Evolutionary conservation across 2,888 invertebrate species (phyloP).

Genomic region (Tricholauxania praeusta): DNA sequence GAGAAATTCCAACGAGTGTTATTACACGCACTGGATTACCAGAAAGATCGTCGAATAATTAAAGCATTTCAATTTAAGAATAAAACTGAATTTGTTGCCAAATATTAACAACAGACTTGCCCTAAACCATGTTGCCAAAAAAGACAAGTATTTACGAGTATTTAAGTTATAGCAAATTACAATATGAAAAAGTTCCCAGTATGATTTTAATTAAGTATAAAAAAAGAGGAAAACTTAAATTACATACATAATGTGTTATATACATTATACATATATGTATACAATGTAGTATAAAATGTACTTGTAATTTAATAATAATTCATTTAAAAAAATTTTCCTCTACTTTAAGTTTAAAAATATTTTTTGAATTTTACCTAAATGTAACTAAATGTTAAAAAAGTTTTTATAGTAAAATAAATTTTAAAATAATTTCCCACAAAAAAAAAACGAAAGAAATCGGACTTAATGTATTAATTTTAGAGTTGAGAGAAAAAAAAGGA

Average conservation of each 20-base stretch:
- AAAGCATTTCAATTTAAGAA: slow-evolving; percentile 38
- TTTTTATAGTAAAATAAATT: slow-evolving; percentile 23
- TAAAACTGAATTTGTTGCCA: slow-evolving; percentile 4
- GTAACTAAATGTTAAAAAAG: slow-evolving; percentile 50
- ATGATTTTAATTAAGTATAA: not conserved
- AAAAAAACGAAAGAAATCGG: no score
- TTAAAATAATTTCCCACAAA: not conserved
- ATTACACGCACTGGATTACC: slow-evolving; percentile 71
- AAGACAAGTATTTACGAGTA: not conserved
- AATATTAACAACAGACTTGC: slow-evolving; percentile 17
- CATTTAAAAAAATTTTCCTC: not conserved
- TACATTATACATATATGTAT: no score
- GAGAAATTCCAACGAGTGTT: slow-evolving; percentile 68
- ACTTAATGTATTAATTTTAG: slow-evolving; percentile 15
- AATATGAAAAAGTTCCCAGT: not conserved
- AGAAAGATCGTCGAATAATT: slow-evolving; percentile 66
- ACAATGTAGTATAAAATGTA: not conserved
- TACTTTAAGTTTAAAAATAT: slow-evolving; percentile 26
- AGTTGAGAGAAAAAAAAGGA: not conserved
- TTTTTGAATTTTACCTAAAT: slow-evolving; percentile 46
- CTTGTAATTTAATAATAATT: no score
- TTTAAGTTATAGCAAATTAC: not conserved
- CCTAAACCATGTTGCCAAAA: slow-evolving; percentile 19
- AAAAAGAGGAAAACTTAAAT: slow-evolving; percentile 36
- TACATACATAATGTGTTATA: slow-evolving; percentile 41